These are phyloP conservation scores for Taphrorychus bicolor DNA, from an alignment of 2,888 invertebrate species.

Conservation along the genomic window DNA sequence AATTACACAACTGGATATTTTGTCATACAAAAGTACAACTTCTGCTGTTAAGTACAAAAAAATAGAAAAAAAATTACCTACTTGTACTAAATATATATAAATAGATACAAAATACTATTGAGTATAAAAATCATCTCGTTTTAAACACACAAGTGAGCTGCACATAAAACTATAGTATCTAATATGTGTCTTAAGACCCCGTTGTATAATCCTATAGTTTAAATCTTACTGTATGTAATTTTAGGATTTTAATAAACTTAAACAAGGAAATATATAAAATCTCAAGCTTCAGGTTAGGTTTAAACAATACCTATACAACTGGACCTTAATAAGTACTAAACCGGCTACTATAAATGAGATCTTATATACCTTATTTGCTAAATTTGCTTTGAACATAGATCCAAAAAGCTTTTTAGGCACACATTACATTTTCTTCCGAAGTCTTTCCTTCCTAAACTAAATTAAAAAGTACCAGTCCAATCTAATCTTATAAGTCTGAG, in stretches of 20 bases:
- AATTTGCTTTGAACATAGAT: conserved; percentile 9
- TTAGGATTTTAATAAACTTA: too few species aligned
- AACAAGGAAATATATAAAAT: too few species aligned
- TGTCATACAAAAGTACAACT: conserved; percentile 27
- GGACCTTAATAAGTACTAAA: background rate
- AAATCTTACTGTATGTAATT: too few species aligned
- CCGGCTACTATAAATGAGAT: conserved; percentile 16
- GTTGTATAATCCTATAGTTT: too few species aligned
- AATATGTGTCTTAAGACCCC: too few species aligned
- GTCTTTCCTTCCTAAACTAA: too few species aligned
- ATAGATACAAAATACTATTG: background rate
- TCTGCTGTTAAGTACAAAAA: conserved; percentile 19
- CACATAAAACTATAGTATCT: background rate
- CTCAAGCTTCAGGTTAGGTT: too few species aligned
- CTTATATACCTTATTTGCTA: conserved; percentile 6
- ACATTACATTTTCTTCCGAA: background rate
- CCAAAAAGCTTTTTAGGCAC: conserved; percentile 19
- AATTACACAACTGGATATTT: conserved; percentile 39
- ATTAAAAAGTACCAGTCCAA: background rate
- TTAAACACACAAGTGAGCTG: background rate
- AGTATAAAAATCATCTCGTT: background rate
- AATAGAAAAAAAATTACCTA: conserved; percentile 3
- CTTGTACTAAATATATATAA: background rate
- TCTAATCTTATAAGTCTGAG: background rate
- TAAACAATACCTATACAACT: too few species aligned